A percentile compares a stretch with the other conserved stretches of the same genome.
Evolutionary conservation across 2,888 invertebrate genomes (phyloP).

Genomic region (Nomada lathburiana): DNA sequence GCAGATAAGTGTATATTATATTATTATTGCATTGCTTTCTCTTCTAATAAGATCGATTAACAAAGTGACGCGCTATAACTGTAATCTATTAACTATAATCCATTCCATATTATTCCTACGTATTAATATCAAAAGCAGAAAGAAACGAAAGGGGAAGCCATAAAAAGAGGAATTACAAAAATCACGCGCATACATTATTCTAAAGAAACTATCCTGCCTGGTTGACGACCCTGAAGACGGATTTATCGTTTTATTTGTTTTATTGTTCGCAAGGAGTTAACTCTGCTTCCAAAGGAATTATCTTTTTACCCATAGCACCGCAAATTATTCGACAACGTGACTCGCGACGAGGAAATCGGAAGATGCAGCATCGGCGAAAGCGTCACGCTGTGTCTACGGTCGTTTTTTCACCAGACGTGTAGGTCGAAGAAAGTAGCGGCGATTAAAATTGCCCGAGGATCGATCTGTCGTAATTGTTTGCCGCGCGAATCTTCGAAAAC

Average conservation of each 20-base stretch:
- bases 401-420: conserved; percentile 19
- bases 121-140: not conserved
- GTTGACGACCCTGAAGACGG: not conserved
- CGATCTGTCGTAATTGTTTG: not conserved
- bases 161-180: not conserved
- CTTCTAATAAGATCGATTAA: too few relatives aligned
- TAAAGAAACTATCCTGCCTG: not conserved
- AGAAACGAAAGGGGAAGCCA: not conserved
- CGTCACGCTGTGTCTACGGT: conserved; percentile 20
- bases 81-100: too few relatives aligned
- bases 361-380: conserved; percentile 57
- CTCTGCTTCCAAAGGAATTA: not conserved
- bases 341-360: conserved; percentile 26
- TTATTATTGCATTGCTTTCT: too few relatives aligned
- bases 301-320: not conserved
- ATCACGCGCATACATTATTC: not conserved
- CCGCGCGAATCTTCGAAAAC: not conserved
- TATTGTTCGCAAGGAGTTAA: too few relatives aligned
- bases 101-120: too few relatives aligned
- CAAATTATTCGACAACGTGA: not conserved
- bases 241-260: too few relatives aligned
- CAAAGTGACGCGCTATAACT: too few relatives aligned
- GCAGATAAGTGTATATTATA: too few relatives aligned
- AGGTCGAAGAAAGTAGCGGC: conserved; percentile 54
- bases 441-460: conserved; percentile 13